phyloP scores from a whole-genome alignment of 2,113 vertebrate species.

The Tympanuchus pallidicinctus region DNA sequence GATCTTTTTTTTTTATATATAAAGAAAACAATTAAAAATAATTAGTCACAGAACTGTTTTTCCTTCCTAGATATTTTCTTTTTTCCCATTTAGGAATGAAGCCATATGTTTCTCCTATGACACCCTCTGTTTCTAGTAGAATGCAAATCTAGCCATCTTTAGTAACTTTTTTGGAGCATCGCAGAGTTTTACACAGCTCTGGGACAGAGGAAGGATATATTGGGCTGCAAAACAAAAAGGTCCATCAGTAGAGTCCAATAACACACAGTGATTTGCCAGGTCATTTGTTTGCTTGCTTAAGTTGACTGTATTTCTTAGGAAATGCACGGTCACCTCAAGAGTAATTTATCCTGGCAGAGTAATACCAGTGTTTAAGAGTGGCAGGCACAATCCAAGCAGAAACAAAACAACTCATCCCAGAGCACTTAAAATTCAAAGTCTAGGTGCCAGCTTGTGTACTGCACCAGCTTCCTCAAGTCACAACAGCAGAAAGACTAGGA shows the following conservation, averaged over 20 bases:
- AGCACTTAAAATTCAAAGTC: constrained; percentile 16
- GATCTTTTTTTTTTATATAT: constrained; percentile 2
- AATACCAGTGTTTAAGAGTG: background rate
- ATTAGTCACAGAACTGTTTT: constrained; percentile 60
- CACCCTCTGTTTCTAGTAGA: constrained; percentile 32
- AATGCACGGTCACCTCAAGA: background rate
- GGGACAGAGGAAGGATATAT: background rate
- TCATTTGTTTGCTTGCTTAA: background rate
- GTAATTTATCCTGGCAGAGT: constrained; percentile 37
- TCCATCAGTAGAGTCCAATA: background rate
- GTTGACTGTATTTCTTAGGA: background rate
- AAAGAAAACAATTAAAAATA: constrained; percentile 64
- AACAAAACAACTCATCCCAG: constrained; percentile 30
- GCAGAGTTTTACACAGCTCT: background rate
- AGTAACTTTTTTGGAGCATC: background rate
- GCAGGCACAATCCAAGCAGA: constrained; percentile 29
- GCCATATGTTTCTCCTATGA: constrained; percentile 45
- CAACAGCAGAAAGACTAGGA: background rate
- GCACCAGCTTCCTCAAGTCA: background rate
- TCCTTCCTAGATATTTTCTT: constrained; percentile 47
- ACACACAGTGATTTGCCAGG: background rate
- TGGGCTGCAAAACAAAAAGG: background rate
- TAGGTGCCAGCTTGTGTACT: background rate
- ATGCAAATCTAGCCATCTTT: background rate
- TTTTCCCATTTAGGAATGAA: background rate